Base-by-base conservation (phyloP, 2,888 invertebrate genomes). In the Ichneumon xanthorius region DNA sequence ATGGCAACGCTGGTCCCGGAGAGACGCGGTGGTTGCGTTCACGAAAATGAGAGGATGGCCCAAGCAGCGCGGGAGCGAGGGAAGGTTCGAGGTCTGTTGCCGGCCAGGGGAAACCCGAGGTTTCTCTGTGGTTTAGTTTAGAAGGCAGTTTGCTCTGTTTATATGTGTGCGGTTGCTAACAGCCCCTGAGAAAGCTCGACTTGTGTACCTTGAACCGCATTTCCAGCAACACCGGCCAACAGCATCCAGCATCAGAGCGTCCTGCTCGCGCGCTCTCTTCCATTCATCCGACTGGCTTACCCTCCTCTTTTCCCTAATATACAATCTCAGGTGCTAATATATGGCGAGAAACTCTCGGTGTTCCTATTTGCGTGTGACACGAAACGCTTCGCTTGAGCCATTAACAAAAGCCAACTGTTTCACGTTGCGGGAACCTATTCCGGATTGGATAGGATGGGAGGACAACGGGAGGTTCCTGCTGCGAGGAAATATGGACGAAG, bases 61-160 rank as follows among this genome's bases (percentile, higher is more conserved):
- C 33, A 33, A 63, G 22, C 55, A 73, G 50, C 58, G n/a, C n/a
- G 50, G 22, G n/a, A 9, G 30, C 40, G 80, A 71, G 65, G 37
- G 55, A 67, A 40, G 50, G 37, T 82, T 83, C 78, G 86, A 85
- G 86, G 78, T 77, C 83, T 78, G 68, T 78, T 76, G 80, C 72
- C 40, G 70, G 80, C 67, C 80, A 83, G 73, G 73, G 80, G 83
- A 83, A 86, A 83, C 80, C 73, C 83, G 86, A 86, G 87, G 87
- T 89, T 90, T 89, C 89, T 88, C 88, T 90, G 90, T 82, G 90
- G 90, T 89, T 91, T 90, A 89, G 89, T 91, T 90, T 88, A 88
- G 89, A 89, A 89, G 90, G 89, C 89, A 90, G 91, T 91, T 92
- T 89, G 88, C 89, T 87, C 88, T 91, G 91, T 92, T 92, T 92